Evolutionary conservation across 2,888 invertebrate genomes (phyloP).

Genomic region (Athetis lepigone): DNA sequence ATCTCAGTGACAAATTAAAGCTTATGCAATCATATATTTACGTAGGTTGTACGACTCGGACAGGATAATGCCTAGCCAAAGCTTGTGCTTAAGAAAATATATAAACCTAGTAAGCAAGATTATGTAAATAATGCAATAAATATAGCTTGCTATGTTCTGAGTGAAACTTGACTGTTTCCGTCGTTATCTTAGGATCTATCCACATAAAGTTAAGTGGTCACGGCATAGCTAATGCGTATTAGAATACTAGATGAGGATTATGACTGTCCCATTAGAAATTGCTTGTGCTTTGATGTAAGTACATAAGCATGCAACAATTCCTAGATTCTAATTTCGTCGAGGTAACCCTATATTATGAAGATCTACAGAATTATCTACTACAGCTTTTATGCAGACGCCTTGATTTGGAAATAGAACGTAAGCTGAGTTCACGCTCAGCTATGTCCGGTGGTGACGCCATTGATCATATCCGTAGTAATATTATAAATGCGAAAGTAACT

Average conservation of each 20-base stretch:
- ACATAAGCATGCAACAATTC: constrained; percentile 14
- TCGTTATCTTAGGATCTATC: constrained; percentile 2
- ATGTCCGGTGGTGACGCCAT: constrained; percentile 35
- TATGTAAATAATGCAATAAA: not conserved
- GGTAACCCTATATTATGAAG: not conserved
- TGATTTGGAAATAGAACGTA: constrained; percentile 15
- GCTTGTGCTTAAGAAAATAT: not conserved
- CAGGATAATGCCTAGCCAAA: not conserved
- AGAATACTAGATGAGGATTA: constrained; percentile 52
- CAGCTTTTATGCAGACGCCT: too few species aligned
- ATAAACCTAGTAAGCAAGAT: not conserved
- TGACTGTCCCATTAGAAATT: constrained; percentile 41
- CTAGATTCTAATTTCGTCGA: constrained; percentile 16
- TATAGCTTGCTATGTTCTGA: not conserved
- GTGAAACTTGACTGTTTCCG: constrained; percentile 15
- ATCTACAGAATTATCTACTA: too few species aligned
- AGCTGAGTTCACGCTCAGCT: constrained; percentile 15
- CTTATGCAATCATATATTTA: constrained; percentile 43
- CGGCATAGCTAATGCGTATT: constrained; percentile 33
- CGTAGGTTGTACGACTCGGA: not conserved
- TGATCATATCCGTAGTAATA: too few species aligned
- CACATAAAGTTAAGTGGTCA: constrained; percentile 32
- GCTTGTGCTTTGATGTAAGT: constrained; percentile 25
- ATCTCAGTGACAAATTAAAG: constrained; percentile 64
- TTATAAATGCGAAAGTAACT: too few species aligned